A percentile compares a stretch with the other conserved stretches of the same genome.
Evolutionary conservation across 2,113 vertebrate genomes (phyloP).

Genomic region (Megalops atlanticus): DNA sequence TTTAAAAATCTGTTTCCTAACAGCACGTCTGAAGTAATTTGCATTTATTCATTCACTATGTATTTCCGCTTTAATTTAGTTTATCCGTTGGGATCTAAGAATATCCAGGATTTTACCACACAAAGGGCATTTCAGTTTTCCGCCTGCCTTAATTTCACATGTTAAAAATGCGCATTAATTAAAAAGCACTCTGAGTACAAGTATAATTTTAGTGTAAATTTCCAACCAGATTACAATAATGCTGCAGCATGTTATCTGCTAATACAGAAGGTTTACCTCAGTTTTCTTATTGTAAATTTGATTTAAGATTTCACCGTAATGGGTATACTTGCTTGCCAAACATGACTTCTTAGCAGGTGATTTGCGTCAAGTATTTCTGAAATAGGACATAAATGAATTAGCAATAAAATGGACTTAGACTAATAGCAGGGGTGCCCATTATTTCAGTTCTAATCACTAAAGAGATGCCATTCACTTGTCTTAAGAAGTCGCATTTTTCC

Average conservation of each 20-base stretch:
- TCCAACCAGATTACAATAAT: slow-evolving; percentile 67
- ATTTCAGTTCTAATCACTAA: slow-evolving; percentile 98
- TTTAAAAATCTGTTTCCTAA: neutral
- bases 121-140: slow-evolving; percentile 13
- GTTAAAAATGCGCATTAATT: slow-evolving; percentile 60
- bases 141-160: neutral
- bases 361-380: slow-evolving; percentile 92
- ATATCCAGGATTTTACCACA: neutral
- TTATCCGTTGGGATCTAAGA: neutral
- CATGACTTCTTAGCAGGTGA: slow-evolving; percentile 97
- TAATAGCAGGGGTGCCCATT: slow-evolving; percentile 96
- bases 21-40: neutral
- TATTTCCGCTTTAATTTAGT: neutral
- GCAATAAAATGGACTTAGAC: slow-evolving; percentile 98
- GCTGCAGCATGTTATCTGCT: slow-evolving; percentile 68
- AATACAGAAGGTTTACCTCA: slow-evolving; percentile 77
- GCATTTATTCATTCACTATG: neutral
- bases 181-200: slow-evolving; percentile 62
- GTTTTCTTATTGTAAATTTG: slow-evolving; percentile 81
- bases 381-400: slow-evolving; percentile 99
- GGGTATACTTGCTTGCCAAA: slow-evolving; percentile 91
- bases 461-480: slow-evolving; percentile 99
- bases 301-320: slow-evolving; percentile 91
- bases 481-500: slow-evolving; percentile 97
- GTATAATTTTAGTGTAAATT: slow-evolving; percentile 68